Percentiles rank a stretch among this genome's conserved stretches.
These are phyloP conservation scores for Lacanobia oleracea DNA, from an alignment of 2,888 invertebrate genomes.

Conservation along the genomic window DNA sequence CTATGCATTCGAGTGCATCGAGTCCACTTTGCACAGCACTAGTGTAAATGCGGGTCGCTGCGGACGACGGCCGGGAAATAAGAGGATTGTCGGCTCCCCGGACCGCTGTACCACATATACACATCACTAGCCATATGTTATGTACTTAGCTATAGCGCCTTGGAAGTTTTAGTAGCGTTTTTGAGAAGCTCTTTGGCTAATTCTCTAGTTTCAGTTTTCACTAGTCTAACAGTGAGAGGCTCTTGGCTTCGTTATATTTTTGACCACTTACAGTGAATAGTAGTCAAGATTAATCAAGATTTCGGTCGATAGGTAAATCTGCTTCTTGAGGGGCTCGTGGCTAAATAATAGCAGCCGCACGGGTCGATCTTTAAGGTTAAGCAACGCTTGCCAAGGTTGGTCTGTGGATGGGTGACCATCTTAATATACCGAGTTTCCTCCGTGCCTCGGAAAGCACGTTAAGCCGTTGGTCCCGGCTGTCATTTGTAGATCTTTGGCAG, in stretches of 20 bases:
- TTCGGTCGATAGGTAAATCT: background rate
- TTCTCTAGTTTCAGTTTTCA: slow-evolving; percentile 6
- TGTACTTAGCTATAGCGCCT: slow-evolving; percentile 10
- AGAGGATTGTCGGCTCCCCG: slow-evolving; percentile 69
- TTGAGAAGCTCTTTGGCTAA: slow-evolving; percentile 16
- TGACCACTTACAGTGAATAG: too few species aligned
- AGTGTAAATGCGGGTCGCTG: slow-evolving; percentile 70
- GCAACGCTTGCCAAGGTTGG: too few species aligned
- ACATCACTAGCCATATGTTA: slow-evolving; percentile 36
- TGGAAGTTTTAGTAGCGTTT: slow-evolving; percentile 10
- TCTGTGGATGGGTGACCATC: too few species aligned
- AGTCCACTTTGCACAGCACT: slow-evolving; percentile 69
- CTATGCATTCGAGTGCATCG: slow-evolving; percentile 72
- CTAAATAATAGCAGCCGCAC: too few species aligned
- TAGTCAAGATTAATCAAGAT: background rate
- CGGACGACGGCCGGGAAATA: slow-evolving; percentile 70
- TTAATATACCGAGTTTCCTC: too few species aligned
- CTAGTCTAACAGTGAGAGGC: background rate
- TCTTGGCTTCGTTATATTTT: background rate
- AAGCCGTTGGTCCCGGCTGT: too few species aligned
- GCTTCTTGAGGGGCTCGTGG: too few species aligned
- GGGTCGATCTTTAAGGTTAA: too few species aligned
- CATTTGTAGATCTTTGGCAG: too few species aligned
- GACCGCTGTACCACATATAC: slow-evolving; percentile 42
- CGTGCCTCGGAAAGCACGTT: too few species aligned